These are phyloP conservation scores for Argya squamiceps DNA, from an alignment of 2,797 vertebrate species.

Conservation along the genomic window DNA sequence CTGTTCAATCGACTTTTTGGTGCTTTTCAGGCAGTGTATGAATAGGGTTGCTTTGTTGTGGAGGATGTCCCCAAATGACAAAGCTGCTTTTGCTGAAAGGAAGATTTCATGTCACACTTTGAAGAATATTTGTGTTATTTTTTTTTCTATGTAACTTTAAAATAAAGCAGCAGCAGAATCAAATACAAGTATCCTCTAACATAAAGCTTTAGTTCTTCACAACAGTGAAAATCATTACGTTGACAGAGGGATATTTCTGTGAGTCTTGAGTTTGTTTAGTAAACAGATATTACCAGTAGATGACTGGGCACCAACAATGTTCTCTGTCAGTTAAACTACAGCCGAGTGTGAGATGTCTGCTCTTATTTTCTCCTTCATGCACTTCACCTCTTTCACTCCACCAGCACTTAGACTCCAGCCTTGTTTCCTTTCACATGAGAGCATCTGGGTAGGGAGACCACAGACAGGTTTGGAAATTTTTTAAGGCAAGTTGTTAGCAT, in stretches of 20 bases:
- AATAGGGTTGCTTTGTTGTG: not conserved
- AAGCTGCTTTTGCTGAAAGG: not conserved
- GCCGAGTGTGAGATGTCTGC: not conserved
- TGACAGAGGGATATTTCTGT: not conserved
- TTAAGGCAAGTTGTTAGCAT: not conserved
- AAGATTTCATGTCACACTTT: not conserved
- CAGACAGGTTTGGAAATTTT: not conserved
- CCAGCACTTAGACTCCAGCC: not conserved
- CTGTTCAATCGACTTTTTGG: not conserved
- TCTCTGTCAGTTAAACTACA: not conserved
- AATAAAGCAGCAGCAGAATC: not conserved
- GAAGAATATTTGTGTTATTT: not conserved
- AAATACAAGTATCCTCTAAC: not conserved
- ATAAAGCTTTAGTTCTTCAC: not conserved
- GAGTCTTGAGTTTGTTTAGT: not conserved
- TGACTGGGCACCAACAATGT: not conserved
- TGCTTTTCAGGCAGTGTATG: not conserved
- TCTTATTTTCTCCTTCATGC: not conserved
- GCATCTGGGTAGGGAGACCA: not conserved
- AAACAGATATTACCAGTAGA: not conserved
- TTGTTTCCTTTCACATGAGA: not conserved
- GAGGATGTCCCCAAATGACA: not conserved
- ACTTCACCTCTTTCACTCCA: not conserved
- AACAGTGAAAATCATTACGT: not conserved
- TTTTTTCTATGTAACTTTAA: not conserved